Evolutionary conservation across 2,797 vertebrate genomes (phyloP).

Genomic region (Gymnoscopelus microlampas): DNA sequence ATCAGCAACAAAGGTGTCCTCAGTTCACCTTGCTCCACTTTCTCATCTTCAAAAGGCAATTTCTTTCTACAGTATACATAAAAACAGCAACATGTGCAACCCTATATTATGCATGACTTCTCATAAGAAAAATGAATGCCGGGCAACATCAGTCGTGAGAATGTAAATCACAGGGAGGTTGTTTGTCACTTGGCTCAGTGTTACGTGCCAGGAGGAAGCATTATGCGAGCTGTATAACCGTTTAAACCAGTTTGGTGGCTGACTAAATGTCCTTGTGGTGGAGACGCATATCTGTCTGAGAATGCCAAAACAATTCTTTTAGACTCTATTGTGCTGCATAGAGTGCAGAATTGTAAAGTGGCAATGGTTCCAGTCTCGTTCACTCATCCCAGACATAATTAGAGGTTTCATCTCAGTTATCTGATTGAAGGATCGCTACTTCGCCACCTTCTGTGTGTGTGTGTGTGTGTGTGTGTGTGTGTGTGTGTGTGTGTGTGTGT

Average conservation of each 20-base stretch:
- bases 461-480: conserved; percentile 21
- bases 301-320: conserved; percentile 44
- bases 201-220: conserved; percentile 30
- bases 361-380: conserved; percentile 21
- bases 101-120: conserved; percentile 8
- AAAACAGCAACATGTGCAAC: not conserved
- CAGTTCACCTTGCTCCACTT: not conserved
- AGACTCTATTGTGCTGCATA: conserved; percentile 17
- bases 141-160: conserved; percentile 11
- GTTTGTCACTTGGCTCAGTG: conserved; percentile 12
- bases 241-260: conserved; percentile 42
- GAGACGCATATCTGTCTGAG: conserved; percentile 29
- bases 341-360: conserved; percentile 2
- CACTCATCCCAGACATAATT: not conserved
- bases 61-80: not conserved
- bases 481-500: conserved; percentile 31
- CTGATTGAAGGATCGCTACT: conserved; percentile 18
- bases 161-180: conserved; percentile 21
- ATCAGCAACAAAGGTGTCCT: conserved; percentile 7
- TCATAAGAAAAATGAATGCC: conserved; percentile 28
- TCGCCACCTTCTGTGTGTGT: conserved; percentile 17
- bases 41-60: not conserved
- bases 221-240: conserved; percentile 30
- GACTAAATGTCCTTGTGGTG: conserved; percentile 36
- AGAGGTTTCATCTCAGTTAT: conserved; percentile 15